These are phyloP conservation scores for Ichneumon xanthorius DNA, from an alignment of 2,888 invertebrate species.

Conservation along the genomic window DNA sequence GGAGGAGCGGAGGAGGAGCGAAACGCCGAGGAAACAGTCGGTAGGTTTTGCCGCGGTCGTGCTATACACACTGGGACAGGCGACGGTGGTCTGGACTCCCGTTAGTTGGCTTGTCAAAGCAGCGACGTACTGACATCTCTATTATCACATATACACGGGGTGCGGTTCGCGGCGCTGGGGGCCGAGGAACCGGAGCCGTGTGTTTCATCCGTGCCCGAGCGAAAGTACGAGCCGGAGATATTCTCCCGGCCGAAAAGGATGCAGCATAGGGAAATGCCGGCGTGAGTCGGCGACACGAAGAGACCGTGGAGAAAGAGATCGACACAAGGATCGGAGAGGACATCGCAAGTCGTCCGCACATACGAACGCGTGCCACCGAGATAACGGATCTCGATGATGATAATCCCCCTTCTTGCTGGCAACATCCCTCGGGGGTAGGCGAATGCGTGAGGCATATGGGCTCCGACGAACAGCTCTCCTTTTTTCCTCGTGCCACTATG, in stretches of 20 bases:
- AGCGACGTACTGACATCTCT: conserved; percentile 84
- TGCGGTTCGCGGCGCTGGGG: conserved; percentile 8
- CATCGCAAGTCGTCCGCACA: conserved; percentile 71
- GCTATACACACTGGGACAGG: conserved; percentile 64
- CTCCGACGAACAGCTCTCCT: conserved; percentile 4
- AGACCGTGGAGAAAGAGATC: conserved; percentile 41
- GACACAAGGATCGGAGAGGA: conserved; percentile 52
- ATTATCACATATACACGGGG: conserved; percentile 79
- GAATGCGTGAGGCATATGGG: conserved; percentile 25
- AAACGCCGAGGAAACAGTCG: conserved; percentile 56
- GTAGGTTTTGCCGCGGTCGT: conserved; percentile 41
- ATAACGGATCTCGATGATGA: conserved; percentile 83
- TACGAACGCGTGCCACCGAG: conserved; percentile 81
- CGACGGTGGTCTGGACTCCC: conserved; percentile 74
- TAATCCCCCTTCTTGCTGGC: conserved; percentile 75
- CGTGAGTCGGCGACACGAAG: conserved; percentile 56
- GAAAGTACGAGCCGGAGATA: background rate
- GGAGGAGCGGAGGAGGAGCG: conserved; percentile 28
- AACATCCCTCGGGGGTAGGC: conserved; percentile 39
- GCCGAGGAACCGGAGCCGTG: conserved; percentile 5
- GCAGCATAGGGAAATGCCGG: conserved; percentile 48
- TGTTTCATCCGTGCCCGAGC: background rate
- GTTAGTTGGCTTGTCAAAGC: conserved; percentile 84
- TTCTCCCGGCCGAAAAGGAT: conserved; percentile 33
- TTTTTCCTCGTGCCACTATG: background rate